A percentile compares a stretch with the other conserved stretches of the same genome.
phyloP scores from a whole-genome alignment of 1,140 invertebrate species.

The Leptoteleia sp. region DNA sequence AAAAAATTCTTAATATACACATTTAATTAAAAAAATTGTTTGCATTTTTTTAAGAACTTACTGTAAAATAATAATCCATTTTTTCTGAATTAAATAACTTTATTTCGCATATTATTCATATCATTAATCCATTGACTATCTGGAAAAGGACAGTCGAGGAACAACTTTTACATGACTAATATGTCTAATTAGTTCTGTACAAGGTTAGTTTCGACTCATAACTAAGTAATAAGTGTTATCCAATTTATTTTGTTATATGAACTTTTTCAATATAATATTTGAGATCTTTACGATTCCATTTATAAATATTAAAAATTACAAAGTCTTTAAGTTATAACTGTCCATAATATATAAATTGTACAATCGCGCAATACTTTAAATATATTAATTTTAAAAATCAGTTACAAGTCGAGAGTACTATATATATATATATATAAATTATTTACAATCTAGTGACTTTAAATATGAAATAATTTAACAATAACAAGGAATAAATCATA shows the following conservation, averaged over 20 bases:
- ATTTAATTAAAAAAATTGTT: conserved; percentile 36
- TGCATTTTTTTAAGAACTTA: conserved; percentile 5
- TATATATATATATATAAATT: conserved; percentile 19
- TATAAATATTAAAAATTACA: conserved; percentile 19
- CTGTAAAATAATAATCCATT: neutral
- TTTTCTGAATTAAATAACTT: conserved; percentile 29
- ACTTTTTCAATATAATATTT: conserved; percentile 8
- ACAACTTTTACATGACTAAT: conserved; percentile 32
- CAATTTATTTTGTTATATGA: conserved; percentile 12
- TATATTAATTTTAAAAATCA: conserved; percentile 20
- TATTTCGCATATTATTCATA: conserved; percentile 18
- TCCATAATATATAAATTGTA: neutral
- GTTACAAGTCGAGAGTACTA: conserved; percentile 37
- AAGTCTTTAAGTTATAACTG: neutral
- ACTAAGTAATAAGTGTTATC: conserved; percentile 22
- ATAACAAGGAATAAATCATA: conserved; percentile 44
- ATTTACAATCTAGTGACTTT: conserved; percentile 41
- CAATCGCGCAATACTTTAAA: neutral
- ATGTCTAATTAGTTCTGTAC: conserved; percentile 35
- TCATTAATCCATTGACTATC: conserved; percentile 24
- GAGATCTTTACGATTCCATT: conserved; percentile 14
- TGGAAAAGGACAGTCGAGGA: conserved; percentile 40
- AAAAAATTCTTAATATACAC: conserved; percentile 52
- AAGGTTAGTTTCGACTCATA: conserved; percentile 52
- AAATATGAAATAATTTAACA: conserved; percentile 28